Evolutionary conservation across 2,113 vertebrate species (phyloP), one percentile per base, ranked within the genome.

Genomic region (Rynchops niger): DNA sequence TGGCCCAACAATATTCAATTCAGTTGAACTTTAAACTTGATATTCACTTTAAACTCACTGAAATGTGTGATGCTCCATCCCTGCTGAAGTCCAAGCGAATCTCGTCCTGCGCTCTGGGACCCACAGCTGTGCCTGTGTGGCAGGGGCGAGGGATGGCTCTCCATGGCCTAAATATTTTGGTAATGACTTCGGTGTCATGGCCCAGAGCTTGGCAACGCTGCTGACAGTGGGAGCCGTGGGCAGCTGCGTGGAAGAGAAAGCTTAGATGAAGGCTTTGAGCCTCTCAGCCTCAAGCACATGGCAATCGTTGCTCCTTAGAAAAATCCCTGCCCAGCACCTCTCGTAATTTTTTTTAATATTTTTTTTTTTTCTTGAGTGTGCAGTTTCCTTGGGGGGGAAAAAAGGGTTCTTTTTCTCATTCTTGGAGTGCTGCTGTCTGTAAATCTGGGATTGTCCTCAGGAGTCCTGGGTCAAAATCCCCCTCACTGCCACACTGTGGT

Each of bases 101-200:
- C 58, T 56, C 9, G 29, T 18, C 23, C 36, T 16, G 50, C 4
- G 1, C 40, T 45, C 52, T 45, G 74, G 0, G 22, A 45, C 53
- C 85, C 27, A 2, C 0, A 10, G 52, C 70, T 80, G 25, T 12
- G 6, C 42, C 38, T 16, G n/a, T 74, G 88, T 82, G 69, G 25
- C 71, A 79, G 66, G 22, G 59, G 22, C 82, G 42, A 55, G 73
- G 62, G 78, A 59, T 9, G n/a, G 36, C 34, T 93, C 81, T 77
- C 65, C 12, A 0, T 93, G 96, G 90, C 96, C 92, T 96, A 90
- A 94, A 96, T 96, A 95, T 50, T 96, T 96, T 45, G 85, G 5
- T 73, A 71, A 79, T 96, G 73, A 96, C 65, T 90, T 93, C 91
- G 89, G 95, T 90, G 94, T 92, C 81, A 40, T 47, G 69, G 93